Conservation (phyloP, 2,888 invertebrate genomes). For the Thecocarcelia acutangulata region DNA sequence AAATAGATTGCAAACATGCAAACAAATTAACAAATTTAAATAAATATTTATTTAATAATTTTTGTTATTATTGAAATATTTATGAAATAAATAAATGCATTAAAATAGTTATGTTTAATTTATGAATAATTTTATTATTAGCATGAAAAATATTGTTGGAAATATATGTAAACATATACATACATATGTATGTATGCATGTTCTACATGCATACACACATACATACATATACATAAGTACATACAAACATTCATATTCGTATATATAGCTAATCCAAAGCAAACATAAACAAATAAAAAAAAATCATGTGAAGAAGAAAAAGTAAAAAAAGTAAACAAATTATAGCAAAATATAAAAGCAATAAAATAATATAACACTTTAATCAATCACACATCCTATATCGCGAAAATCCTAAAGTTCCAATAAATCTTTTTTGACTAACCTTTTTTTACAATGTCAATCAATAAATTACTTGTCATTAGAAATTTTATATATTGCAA, state of each 20-base stretch:
- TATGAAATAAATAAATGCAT: conserved; percentile 37
- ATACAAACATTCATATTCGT: neutral
- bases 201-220: no score
- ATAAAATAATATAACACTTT: conserved; percentile 27
- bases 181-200: no score
- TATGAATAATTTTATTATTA: conserved; percentile 47
- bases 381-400: conserved; percentile 64
- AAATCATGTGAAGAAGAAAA: conserved; percentile 22
- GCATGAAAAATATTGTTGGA: conserved; percentile 10
- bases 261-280: conserved; percentile 20
- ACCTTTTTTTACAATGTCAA: conserved; percentile 54
- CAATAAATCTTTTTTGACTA: conserved; percentile 61
- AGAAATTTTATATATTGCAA: conserved; percentile 58
- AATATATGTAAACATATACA: neutral
- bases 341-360: conserved; percentile 57
- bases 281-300: conserved; percentile 18
- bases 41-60: conserved; percentile 55
- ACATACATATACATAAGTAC: no score
- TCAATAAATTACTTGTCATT: conserved; percentile 55
- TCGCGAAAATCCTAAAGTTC: conserved; percentile 68
- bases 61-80: conserved; percentile 63
- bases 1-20: conserved; percentile 14
- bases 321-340: conserved; percentile 46
- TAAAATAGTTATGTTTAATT: conserved; percentile 59
- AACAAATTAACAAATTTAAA: conserved; percentile 17